A percentile compares a stretch with the other conserved stretches of the same genome.
Conservation (phyloP, 2,113 vertebrate genomes). For the Xiphophorus maculatus region DNA sequence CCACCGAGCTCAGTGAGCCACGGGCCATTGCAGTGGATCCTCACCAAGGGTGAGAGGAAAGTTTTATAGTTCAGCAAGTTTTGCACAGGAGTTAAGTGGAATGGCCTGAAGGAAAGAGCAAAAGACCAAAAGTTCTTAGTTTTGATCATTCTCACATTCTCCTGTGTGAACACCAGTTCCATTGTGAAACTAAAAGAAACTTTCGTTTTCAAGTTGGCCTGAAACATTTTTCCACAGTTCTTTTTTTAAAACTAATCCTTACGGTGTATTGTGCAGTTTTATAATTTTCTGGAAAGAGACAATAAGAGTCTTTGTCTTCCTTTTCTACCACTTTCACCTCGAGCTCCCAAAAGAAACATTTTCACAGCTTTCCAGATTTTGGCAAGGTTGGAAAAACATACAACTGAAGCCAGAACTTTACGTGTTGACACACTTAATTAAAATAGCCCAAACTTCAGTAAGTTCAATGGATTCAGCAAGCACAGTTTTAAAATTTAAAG, state of each 20-base stretch:
- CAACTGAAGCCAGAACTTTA: conserved; percentile 38
- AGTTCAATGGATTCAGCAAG: conserved; percentile 9
- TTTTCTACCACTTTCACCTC: conserved; percentile 15
- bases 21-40: conserved; percentile 95
- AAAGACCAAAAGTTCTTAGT: not conserved
- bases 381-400: conserved; percentile 62
- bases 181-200: not conserved
- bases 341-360: conserved; percentile 45
- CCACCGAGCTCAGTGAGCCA: conserved; percentile 89
- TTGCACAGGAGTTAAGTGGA: not conserved
- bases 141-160: not conserved
- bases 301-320: not conserved
- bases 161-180: not conserved
- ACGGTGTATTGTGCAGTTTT: conserved; percentile 20
- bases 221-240: not conserved
- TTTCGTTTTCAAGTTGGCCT: not conserved
- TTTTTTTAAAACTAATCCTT: conserved; percentile 5
- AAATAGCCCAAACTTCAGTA: conserved; percentile 17
- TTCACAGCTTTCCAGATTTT: conserved; percentile 40
- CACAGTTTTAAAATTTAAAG: conserved; percentile 6
- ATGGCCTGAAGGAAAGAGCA: not conserved
- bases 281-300: conserved; percentile 13
- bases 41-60: conserved; percentile 84
- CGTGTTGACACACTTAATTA: conserved; percentile 9
- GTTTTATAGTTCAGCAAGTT: not conserved